Base-by-base conservation (phyloP, 1,140 invertebrate species). In the Helicoverpa armigera region DNA sequence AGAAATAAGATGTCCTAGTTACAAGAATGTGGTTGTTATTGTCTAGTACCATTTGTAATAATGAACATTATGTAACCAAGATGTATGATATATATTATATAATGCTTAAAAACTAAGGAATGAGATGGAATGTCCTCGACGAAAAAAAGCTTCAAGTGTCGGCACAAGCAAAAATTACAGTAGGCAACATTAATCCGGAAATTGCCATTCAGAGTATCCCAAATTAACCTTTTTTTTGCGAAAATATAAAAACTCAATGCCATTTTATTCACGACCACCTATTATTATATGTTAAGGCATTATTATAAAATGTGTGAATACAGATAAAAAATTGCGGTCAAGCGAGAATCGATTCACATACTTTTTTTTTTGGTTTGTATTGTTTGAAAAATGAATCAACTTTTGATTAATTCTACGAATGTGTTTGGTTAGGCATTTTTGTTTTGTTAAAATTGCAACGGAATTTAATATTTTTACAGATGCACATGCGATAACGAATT, bases 231-330 rank as follows among this genome's bases (percentile, higher is more conserved):
- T 53, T 67, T 77, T 77, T 77, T 63, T 14, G 18, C 51, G 67
- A 76, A 76, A 76, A 76, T 60, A 77, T 31, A 77, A 53, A 77
- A 67, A 50, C n/a, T 29, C 75, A 77, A 77, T 77, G 75, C 75
- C 75, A 54, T 77, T 51, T 77, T 65, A 77, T 65, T 63, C 75
- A 77, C 75, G 75, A 77, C 75, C 75, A 63, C 75, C 61, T 76
- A 76, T 63, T 77, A 77, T 77, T 77, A 77, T 77, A 35, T 67
- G 13, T 50, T 61, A 51, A 65, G 61, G 43, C 29, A 54, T 77
- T 77, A 77, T 77, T 77, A 76, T 60, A 51, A 76, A 77, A 77
- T 60, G 61, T 77, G 75, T 77, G 75, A 77, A 77, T 54, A 67
- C 60, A 77, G 75, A 65, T 9, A 65, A 77, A 75, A 69, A 75